Conservation (phyloP, 2,113 vertebrate species). For the Bubo blakistoni region DNA sequence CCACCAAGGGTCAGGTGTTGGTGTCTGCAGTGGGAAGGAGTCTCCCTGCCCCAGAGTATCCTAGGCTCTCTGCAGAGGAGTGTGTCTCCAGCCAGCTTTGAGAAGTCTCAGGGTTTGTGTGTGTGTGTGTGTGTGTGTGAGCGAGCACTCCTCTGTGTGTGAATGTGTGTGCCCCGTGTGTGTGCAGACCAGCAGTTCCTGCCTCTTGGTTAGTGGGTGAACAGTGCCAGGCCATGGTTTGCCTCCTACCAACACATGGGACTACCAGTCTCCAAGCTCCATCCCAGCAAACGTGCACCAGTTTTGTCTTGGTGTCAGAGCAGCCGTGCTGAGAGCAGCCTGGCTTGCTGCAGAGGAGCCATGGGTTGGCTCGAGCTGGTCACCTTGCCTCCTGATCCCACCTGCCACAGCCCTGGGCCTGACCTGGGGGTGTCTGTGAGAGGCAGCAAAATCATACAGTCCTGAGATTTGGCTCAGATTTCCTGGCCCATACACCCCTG, state of each 20-base stretch:
- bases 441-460: background rate
- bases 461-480: background rate
- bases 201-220: background rate
- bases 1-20: too few species aligned
- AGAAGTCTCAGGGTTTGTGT: background rate
- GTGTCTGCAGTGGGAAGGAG: background rate
- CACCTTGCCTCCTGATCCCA: background rate
- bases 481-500: background rate
- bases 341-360: background rate
- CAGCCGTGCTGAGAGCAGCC: background rate
- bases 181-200: background rate
- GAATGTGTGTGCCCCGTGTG: background rate
- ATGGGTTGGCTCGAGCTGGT: background rate
- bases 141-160: background rate
- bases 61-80: background rate
- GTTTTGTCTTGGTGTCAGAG: background rate
- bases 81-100: background rate
- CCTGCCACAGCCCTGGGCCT: background rate
- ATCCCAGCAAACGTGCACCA: background rate
- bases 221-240: background rate
- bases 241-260: background rate
- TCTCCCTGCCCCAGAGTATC: background rate
- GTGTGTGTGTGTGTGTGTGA: background rate
- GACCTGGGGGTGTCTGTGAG: background rate
- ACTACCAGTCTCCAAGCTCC: rapidly evolving